phyloP scores from a whole-genome alignment of 1,140 invertebrate species.

The Conopomorpha cramerella region DNA sequence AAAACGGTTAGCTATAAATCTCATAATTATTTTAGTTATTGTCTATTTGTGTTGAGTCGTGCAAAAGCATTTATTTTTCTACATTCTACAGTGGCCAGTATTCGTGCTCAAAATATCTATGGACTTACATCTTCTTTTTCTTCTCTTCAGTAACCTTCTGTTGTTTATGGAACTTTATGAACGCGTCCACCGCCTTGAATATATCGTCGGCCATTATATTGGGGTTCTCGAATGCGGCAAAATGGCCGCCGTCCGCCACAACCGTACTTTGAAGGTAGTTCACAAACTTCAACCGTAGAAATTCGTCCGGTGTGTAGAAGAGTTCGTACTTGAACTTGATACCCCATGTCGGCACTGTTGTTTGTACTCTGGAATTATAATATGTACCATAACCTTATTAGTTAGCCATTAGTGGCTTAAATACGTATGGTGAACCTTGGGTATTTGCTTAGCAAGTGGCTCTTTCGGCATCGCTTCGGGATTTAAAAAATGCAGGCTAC shows the following conservation, averaged over 20 bases:
- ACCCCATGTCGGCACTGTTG: slow-evolving; percentile 54
- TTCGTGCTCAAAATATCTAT: too few species aligned
- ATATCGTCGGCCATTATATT: slow-evolving; percentile 67
- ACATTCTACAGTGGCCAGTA: too few species aligned
- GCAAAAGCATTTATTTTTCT: too few species aligned
- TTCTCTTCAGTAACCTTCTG: background rate
- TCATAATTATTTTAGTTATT: too few species aligned
- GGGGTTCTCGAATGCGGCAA: slow-evolving; percentile 67
- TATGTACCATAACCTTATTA: too few species aligned
- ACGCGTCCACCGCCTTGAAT: slow-evolving; percentile 34
- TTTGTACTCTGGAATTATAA: slow-evolving; percentile 48
- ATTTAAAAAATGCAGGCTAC: too few species aligned
- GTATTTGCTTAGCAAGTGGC: background rate
- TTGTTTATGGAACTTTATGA: slow-evolving; percentile 15
- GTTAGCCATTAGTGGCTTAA: too few species aligned
- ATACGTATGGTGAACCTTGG: too few species aligned
- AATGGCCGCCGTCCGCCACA: slow-evolving; percentile 65
- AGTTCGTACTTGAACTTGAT: slow-evolving; percentile 59
- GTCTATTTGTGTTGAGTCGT: too few species aligned
- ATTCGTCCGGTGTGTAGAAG: slow-evolving; percentile 29
- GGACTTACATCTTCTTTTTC: background rate
- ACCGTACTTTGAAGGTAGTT: slow-evolving; percentile 51
- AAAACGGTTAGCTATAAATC: too few species aligned
- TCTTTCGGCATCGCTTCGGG: too few species aligned
- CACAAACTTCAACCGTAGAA: slow-evolving; percentile 41